Evolutionary conservation across 2,797 vertebrate genomes (phyloP).

Genomic region (Gambelia wislizenii): DNA sequence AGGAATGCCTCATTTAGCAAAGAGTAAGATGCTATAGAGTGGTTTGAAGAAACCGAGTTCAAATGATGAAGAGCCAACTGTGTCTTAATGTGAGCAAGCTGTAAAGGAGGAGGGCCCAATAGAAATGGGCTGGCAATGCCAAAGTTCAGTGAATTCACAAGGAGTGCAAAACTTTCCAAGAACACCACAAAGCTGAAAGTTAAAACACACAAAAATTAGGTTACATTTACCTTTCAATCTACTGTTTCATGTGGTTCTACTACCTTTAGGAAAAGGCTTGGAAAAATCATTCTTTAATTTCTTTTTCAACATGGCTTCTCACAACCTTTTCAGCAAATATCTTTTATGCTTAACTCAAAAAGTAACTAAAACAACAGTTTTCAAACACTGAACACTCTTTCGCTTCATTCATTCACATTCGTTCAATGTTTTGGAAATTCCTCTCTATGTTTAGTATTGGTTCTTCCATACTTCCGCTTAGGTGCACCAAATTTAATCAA

Average conservation of each 20-base stretch:
- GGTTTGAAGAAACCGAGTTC: constrained; percentile 75
- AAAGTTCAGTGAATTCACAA: constrained; percentile 89
- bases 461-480: not conserved
- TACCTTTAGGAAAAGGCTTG: constrained; percentile 70
- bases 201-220: constrained; percentile 89
- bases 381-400: not conserved
- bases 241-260: constrained; percentile 70
- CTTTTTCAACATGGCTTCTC: not conserved
- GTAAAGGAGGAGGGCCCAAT: constrained; percentile 86
- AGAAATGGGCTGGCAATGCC: constrained; percentile 84
- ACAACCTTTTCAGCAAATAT: not conserved
- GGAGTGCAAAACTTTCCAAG: constrained; percentile 90
- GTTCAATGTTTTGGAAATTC: too few relatives aligned
- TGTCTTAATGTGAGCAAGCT: constrained; percentile 87
- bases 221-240: constrained; percentile 75
- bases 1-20: constrained; percentile 81
- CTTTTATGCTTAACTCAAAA: not conserved
- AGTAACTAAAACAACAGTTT: not conserved
- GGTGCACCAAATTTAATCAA: not conserved
- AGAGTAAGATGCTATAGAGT: constrained; percentile 76
- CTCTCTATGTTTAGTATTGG: too few relatives aligned
- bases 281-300: constrained; percentile 38
- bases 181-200: constrained; percentile 93
- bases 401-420: too few relatives aligned
- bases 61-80: constrained; percentile 85